These are phyloP conservation scores for Eudyptes chrysolophus DNA, from an alignment of 2,113 vertebrate species.

Conservation along the genomic window DNA sequence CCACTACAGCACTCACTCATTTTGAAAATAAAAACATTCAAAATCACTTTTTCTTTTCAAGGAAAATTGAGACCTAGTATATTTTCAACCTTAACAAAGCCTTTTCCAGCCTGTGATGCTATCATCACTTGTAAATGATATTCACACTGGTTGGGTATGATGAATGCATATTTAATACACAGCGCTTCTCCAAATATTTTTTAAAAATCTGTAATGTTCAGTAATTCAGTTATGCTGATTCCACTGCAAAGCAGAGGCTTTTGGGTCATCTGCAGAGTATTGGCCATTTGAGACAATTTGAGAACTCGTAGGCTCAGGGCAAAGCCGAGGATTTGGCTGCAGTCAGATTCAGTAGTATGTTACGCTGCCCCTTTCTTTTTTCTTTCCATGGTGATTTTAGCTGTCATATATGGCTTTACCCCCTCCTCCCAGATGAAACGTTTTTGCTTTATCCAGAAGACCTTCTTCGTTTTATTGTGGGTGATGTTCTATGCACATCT, in stretches of 20 bases:
- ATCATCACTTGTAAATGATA: neutral
- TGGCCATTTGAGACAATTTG: neutral
- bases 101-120: neutral
- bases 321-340: neutral
- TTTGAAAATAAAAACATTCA: neutral
- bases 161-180: neutral
- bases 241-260: neutral
- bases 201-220: neutral
- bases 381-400: neutral
- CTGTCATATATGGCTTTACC: neutral
- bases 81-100: neutral
- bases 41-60: neutral
- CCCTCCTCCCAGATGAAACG: neutral
- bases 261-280: neutral
- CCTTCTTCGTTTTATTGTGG: neutral
- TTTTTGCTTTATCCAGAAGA: neutral
- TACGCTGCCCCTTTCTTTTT: neutral
- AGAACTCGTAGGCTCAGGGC: neutral
- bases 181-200: neutral
- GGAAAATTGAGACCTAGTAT: neutral
- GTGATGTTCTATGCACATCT: neutral
- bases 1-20: neutral
- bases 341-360: neutral
- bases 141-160: neutral
- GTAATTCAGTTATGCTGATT: neutral